Conservation (phyloP, 2,113 vertebrate genomes). For the Nyctibius bracteatus region DNA sequence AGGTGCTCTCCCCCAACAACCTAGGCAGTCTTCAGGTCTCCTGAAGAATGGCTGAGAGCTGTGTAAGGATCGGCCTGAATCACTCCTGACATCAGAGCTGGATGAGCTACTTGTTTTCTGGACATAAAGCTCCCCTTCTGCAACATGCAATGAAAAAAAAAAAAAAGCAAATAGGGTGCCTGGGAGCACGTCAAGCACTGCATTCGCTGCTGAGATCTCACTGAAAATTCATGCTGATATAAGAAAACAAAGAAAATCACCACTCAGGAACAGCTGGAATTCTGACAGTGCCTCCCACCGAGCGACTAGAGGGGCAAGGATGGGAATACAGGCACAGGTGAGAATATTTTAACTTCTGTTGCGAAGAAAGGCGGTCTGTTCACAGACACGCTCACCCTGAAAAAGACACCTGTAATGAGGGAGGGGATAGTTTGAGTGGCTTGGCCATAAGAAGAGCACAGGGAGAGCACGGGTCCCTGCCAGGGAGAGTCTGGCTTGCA, state of each 20-base stretch:
- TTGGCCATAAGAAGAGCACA: neutral
- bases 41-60: neutral
- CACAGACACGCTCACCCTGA: neutral
- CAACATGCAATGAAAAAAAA: neutral
- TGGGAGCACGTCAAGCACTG: neutral
- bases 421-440: neutral
- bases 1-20: neutral
- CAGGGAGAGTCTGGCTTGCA: neutral
- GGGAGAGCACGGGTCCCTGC: rapidly evolving
- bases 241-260: neutral
- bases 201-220: neutral
- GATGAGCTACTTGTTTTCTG: neutral
- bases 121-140: neutral
- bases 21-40: neutral
- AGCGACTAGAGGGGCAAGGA: rapidly evolving
- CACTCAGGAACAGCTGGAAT: neutral
- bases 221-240: neutral
- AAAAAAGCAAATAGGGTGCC: neutral
- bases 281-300: neutral
- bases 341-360: neutral
- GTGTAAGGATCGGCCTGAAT: neutral
- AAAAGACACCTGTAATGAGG: neutral
- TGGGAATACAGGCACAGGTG: neutral
- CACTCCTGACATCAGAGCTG: neutral
- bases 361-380: neutral